Percentiles rank a stretch among this genome's conserved stretches.
These are phyloP conservation scores for Tenthredo distinguenda DNA, from an alignment of 2,888 invertebrate genomes.

Conservation along the genomic window DNA sequence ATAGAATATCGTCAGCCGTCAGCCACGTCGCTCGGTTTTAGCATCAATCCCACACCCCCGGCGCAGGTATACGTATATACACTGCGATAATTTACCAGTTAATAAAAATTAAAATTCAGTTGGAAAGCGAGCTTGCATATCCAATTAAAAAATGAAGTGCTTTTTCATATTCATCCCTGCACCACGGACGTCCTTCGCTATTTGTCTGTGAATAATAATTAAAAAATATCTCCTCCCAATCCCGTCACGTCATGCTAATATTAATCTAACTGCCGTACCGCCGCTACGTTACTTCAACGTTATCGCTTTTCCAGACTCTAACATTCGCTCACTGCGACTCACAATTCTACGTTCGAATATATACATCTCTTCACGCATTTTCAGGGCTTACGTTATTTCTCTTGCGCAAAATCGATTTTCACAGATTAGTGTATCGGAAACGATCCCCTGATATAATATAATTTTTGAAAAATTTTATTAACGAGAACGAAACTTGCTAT, in stretches of 20 bases:
- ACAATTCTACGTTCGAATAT: neutral
- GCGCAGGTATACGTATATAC: neutral
- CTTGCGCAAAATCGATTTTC: neutral
- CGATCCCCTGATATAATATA: neutral
- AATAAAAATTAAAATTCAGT: slow-evolving; percentile 75
- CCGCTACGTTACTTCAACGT: slow-evolving; percentile 54
- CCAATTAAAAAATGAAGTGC: slow-evolving; percentile 74
- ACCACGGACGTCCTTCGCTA: slow-evolving; percentile 56
- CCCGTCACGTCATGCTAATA: slow-evolving; percentile 64
- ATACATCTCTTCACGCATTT: neutral
- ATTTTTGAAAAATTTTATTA: neutral
- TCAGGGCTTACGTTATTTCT: neutral
- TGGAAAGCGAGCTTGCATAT: slow-evolving; percentile 63
- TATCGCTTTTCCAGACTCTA: slow-evolving; percentile 64
- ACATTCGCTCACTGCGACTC: slow-evolving; percentile 1
- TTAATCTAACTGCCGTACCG: slow-evolving; percentile 62
- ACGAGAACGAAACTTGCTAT: neutral
- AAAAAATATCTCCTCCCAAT: slow-evolving; percentile 65
- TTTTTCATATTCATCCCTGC: slow-evolving; percentile 73
- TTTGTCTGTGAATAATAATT: slow-evolving; percentile 75
- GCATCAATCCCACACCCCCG: neutral
- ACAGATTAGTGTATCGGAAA: neutral
- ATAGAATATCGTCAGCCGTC: slow-evolving; percentile 37
- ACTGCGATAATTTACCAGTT: slow-evolving; percentile 62
- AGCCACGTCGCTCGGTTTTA: slow-evolving; percentile 31